Evolutionary conservation across 2,113 vertebrate species (phyloP).

Genomic region (Zosterops hypoxanthus): DNA sequence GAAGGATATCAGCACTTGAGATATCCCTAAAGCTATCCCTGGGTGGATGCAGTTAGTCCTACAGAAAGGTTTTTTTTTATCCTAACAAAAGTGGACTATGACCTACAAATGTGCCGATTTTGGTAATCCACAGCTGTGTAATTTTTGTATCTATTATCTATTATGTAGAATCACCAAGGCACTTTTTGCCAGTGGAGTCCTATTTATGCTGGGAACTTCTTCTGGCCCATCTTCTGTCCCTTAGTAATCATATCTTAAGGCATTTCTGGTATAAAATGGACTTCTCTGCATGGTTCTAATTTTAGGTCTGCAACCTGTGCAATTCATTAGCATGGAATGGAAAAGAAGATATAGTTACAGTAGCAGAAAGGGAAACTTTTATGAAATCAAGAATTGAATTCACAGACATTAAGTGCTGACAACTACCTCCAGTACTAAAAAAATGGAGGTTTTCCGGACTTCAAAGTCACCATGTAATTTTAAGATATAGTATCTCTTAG

Average conservation of each 20-base stretch:
- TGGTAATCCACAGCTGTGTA: background rate
- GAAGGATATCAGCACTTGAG: background rate
- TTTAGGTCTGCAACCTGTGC: background rate
- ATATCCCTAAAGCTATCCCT: background rate
- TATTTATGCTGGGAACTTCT: background rate
- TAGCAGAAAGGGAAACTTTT: background rate
- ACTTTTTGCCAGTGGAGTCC: background rate
- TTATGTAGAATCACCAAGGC: background rate
- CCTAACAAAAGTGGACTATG: background rate
- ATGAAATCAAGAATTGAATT: background rate
- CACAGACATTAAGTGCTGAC: background rate
- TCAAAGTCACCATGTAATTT: background rate
- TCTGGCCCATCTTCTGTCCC: background rate
- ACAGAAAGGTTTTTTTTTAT: background rate
- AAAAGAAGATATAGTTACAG: background rate
- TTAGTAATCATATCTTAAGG: background rate
- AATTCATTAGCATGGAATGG: background rate
- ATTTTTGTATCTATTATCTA: background rate
- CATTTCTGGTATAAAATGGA: background rate
- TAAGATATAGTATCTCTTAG: background rate
- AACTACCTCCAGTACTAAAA: background rate
- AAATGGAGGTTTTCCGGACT: background rate
- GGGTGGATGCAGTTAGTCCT: background rate
- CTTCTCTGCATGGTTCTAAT: background rate
- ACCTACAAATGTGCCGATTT: background rate